Conservation (phyloP, 2,888 invertebrate genomes). For the Machimus rusticus region DNA sequence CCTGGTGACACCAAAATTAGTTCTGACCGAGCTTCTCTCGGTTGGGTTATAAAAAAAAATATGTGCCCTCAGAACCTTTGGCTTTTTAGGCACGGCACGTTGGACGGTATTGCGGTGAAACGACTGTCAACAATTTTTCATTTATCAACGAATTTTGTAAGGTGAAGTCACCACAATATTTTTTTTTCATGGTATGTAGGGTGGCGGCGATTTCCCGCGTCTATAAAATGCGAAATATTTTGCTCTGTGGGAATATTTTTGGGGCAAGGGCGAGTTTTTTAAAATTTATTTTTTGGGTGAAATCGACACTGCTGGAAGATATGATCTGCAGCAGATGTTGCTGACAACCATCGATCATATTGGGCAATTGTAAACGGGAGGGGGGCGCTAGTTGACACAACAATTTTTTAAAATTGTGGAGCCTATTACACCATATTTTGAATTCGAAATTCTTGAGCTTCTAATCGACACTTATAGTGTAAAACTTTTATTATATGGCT, state of each 20-base stretch:
- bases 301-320: background rate
- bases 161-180: background rate
- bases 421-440: too few relatives aligned
- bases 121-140: slow-evolving; percentile 4
- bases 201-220: background rate
- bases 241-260: background rate
- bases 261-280: background rate
- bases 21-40: background rate
- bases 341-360: slow-evolving; percentile 17
- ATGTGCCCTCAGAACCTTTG: background rate
- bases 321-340: background rate
- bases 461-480: background rate
- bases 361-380: background rate
- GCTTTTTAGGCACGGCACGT: background rate
- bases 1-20: slow-evolving; percentile 44
- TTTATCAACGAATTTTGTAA: slow-evolving; percentile 8
- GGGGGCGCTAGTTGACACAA: background rate
- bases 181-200: background rate
- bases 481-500: background rate
- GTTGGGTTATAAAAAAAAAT: background rate
- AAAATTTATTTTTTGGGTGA: background rate
- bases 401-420: background rate
- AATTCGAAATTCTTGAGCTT: background rate
- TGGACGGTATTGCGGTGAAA: background rate
- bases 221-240: background rate